These are phyloP conservation scores for Microtus ochrogaster DNA, from an alignment of 2,113 vertebrate species.

Conservation along the genomic window DNA sequence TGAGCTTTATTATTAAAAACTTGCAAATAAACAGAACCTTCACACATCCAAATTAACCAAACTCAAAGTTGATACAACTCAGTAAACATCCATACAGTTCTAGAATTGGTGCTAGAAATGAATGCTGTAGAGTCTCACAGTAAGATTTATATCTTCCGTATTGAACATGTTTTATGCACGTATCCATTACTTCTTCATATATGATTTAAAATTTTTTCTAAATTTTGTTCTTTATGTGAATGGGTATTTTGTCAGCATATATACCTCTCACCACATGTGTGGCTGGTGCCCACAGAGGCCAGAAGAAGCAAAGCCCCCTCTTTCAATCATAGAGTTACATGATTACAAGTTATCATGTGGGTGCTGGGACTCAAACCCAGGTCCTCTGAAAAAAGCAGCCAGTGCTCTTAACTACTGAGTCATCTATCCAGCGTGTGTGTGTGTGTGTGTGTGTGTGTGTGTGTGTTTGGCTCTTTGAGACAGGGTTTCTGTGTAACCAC, in stretches of 20 bases:
- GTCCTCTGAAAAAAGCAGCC: not conserved
- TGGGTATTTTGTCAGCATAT: not conserved
- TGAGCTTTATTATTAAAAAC: not conserved
- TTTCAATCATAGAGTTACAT: not conserved
- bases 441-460: no score
- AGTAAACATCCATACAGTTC: not conserved
- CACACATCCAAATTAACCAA: not conserved
- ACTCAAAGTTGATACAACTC: not conserved
- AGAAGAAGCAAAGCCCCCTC: not conserved
- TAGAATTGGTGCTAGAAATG: not conserved
- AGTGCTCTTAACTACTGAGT: not conserved
- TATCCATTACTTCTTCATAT: not conserved
- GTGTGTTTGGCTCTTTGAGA: not conserved
- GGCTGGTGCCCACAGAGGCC: not conserved
- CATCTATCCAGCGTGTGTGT: not conserved
- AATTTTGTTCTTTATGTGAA: not conserved
- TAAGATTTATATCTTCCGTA: not conserved
- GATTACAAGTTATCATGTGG: not conserved
- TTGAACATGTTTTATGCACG: not conserved
- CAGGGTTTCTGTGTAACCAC: not conserved
- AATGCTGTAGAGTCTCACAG: not conserved
- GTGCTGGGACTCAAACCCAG: not conserved
- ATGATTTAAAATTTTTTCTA: not conserved
- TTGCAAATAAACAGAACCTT: not conserved
- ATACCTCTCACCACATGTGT: not conserved